Base-by-base conservation (phyloP, 2,113 vertebrate species). In the Callospermophilus lateralis region DNA sequence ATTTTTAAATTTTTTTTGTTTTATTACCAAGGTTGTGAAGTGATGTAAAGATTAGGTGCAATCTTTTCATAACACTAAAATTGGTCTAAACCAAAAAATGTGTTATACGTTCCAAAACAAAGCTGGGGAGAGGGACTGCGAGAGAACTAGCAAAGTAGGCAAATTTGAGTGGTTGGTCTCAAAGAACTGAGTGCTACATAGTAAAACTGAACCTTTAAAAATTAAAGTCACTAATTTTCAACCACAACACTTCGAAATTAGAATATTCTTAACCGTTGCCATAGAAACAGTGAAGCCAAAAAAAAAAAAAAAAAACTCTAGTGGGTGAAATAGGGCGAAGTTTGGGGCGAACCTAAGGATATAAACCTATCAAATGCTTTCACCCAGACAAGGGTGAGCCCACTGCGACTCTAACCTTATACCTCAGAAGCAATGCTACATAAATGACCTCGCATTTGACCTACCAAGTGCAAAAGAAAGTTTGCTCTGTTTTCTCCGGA, bases 281-380 rank as follows among this genome's bases (percentile, higher is more conserved):
- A 94, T 48, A 93, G 93, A 95, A 97, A 95, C 85, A 13, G 61
- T 73, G 80, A 95, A 74, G 84, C 68, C 42, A 61, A 84, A 12
- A 85, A 88, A 80, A 77, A 74, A 76, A 93, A 51, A 80, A 70
- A 89, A 78, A 51, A 51, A 51, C 42, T 95, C 45, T 73, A 95
- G 39, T 74, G 78, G 77, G 53, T 95, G 55, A 92, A 95, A 92
- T 0, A 55, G 55, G 61, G 61, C 80, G 93, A 92, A 93, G 55
- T 96, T 51, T 74, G 86, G 76, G 84, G 39, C 6, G n/a, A 95
- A 88, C 32, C 12, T 16, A 93, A 37, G 48, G 48, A 32, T 45
- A 89, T 28, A 4, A 77, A 30, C 30, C 93, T 45, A 74, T 72
- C 67, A 83, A 16, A 89, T 72, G 92, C 73, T 88, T 90, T 77